phyloP scores from a whole-genome alignment of 2,888 invertebrate species.

The Heliconius sara region DNA sequence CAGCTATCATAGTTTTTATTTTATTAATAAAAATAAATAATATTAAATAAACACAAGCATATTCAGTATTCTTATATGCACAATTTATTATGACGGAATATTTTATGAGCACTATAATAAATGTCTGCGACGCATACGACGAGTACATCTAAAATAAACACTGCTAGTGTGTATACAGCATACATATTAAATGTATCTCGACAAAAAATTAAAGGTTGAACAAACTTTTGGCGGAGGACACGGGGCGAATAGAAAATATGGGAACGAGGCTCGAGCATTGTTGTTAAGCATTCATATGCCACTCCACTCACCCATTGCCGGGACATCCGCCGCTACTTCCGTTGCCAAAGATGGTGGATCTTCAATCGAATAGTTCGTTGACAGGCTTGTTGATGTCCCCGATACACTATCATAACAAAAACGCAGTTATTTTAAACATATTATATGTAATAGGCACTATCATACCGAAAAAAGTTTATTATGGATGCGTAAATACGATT shows the following conservation, averaged over 20 bases:
- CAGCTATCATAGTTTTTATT: background rate
- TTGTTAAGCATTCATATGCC: constrained; percentile 80
- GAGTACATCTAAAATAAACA: constrained; percentile 23
- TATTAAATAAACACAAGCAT: background rate
- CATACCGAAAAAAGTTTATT: constrained; percentile 46
- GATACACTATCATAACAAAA: constrained; percentile 62
- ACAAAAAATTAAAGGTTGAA: constrained; percentile 81
- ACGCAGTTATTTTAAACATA: constrained; percentile 52
- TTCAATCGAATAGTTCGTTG: constrained; percentile 77
- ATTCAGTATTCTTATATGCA: background rate
- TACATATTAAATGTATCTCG: constrained; percentile 60
- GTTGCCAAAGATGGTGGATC: constrained; percentile 83
- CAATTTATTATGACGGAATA: constrained; percentile 2
- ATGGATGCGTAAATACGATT: constrained; percentile 49
- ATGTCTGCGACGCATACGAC: constrained; percentile 9
- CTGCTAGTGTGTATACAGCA: constrained; percentile 21
- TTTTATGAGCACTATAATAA: constrained; percentile 20
- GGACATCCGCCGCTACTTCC: constrained; percentile 82
- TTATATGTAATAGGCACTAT: constrained; percentile 47
- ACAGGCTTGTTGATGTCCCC: constrained; percentile 65
- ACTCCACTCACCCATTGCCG: constrained; percentile 80
- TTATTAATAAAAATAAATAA: background rate
- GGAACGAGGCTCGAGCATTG: constrained; percentile 73
- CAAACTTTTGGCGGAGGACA: constrained; percentile 81
- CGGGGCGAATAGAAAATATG: constrained; percentile 80